Evolutionary conservation across 2,888 invertebrate genomes (phyloP).

Genomic region (Nephrotoma appendiculata): DNA sequence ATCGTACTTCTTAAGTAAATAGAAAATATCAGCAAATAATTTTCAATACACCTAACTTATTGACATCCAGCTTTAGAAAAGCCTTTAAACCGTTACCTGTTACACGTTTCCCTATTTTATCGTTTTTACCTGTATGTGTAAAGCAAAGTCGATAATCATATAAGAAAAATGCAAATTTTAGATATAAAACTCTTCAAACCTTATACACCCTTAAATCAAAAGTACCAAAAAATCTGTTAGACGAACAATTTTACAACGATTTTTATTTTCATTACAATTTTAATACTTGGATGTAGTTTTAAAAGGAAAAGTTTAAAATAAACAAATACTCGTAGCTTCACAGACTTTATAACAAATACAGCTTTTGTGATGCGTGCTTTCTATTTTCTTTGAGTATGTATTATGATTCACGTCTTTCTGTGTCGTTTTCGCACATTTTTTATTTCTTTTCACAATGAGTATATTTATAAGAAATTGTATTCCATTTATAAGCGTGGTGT

Average conservation of each 20-base stretch:
- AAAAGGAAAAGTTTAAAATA: neutral
- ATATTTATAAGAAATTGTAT: neutral
- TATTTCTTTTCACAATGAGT: neutral
- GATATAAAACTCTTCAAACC: neutral
- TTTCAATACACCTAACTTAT: neutral
- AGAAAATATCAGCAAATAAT: no score
- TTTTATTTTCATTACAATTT: neutral
- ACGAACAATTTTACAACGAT: neutral
- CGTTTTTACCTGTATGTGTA: neutral
- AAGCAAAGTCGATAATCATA: neutral
- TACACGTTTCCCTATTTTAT: neutral
- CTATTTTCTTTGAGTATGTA: neutral
- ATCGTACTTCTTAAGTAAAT: no score
- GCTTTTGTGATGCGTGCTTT: neutral
- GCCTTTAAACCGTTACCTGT: neutral
- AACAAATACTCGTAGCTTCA: neutral
- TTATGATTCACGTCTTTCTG: neutral
- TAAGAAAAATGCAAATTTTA: neutral
- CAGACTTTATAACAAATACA: neutral
- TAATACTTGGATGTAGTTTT: neutral
- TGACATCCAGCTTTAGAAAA: neutral
- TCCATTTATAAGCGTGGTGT: neutral
- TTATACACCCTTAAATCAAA: neutral
- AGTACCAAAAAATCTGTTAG: neutral
- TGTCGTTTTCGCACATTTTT: neutral